Base-by-base conservation (phyloP, 1,140 invertebrate genomes). In the Calliphora vicina region DNA sequence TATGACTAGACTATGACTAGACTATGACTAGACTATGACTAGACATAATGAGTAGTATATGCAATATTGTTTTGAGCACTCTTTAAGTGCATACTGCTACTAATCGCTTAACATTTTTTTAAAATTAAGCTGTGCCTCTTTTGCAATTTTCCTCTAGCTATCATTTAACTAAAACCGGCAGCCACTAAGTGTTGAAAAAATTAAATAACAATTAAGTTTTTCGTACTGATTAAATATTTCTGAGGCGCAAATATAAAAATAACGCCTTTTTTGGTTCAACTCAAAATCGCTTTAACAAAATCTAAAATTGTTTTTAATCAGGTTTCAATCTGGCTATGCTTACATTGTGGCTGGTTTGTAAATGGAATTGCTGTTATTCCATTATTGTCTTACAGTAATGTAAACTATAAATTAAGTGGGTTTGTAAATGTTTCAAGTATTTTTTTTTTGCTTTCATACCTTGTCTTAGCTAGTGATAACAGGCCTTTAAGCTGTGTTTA, bases 201-300 rank as follows among this genome's bases (percentile, higher is more conserved):
- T 67, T 67, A 67, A 67, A 67, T 67, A 67, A 67, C 57, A 67
- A 67, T 67, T 67, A 67, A 67, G 20, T 23, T 67, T 67, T 67
- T 50, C 1, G 4, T 12, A 50, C 45, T 50, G 45, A 50, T 50
- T 50, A 50, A n/a, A n/a, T 50, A 15, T 50, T 4, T 35, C 35
- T 35, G 13, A 12, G 45, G 45, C 45, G 17, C 10, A 50, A 50
- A 50, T 50, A 17, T 50, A 20, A 67, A 67, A 25, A 20, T 67
- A 67, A 67, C 20, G 57, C 57, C 57, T 67, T 67, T 67, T 67
- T 17, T 1, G 15, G 12, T 12, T 50, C 13, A 15, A 50, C 45
- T 13, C 12, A 50, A 50, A 23, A 67, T 67, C 61, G 6, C 0
- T 17, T 23, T 67, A 67, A 67, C 13, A 23, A 67, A 23, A 67